Evolutionary conservation across 1,140 invertebrate species (phyloP), one percentile per base, ranked within the genome.

Genomic region (Trachelipus rathkii): DNA sequence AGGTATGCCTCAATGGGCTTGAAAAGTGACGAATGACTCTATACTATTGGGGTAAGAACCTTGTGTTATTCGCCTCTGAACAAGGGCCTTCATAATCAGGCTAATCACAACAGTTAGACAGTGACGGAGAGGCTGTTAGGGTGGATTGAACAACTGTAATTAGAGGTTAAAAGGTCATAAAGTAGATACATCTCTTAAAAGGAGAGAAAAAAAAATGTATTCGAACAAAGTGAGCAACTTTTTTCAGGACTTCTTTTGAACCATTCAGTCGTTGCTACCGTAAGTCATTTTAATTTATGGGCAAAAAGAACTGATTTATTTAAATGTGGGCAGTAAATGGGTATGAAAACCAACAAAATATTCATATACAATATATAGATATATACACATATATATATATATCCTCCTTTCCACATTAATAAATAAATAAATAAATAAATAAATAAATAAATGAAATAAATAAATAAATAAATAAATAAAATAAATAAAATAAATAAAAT

Each of bases 111-210:
- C 50, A 60, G 50, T 15, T 60, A 60, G 50, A 60, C 50, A 60
- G 50, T 60, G 50, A 60, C 50, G 19, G 50, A 60, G 50, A 60
- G 50, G 50, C 11, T 13, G 50, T 60, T 60, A 19, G 50, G 50
- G 11, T 19, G 50, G 19, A 60, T 15, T 60, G 50, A 60, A 60
- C 50, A 19, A 19, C 19, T 60, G 50, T 60, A 60, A 60, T 60
- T 60, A 60, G 50, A 60, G 50, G 50, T 60, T 60, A 60, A 60
- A 60, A 60, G 50, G 50, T 60, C 50, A 8, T 60, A 60, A 60
- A 60, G 33, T 60, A 60, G 50, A 1, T 19, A 60, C 50, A 2
- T 13, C 50, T 2, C 33, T 33, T 3, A 33, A 33, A 33, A 33
- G 33, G 6, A 33, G 33, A 33, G 33, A 33, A 33, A 33, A 33